Conservation (phyloP, 2,888 invertebrate genomes). For the Pseudanteris insignis region DNA sequence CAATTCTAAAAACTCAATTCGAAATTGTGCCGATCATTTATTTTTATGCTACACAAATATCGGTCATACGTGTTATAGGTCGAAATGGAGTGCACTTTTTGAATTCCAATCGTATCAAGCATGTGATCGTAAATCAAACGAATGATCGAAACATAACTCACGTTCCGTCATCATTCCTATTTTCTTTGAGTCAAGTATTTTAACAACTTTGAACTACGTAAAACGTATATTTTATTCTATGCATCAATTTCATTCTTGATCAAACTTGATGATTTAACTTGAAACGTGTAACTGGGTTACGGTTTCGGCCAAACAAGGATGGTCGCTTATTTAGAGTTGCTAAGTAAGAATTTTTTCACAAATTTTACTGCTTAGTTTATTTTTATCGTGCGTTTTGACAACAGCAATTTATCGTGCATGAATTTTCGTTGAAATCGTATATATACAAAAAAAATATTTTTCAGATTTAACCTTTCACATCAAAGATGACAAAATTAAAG, state of each 20-base stretch:
- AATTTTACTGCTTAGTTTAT: no score
- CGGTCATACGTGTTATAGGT: slow-evolving; percentile 44
- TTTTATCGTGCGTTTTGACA: no score
- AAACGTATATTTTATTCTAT: no score
- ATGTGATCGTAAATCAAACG: slow-evolving; percentile 28
- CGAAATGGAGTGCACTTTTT: slow-evolving; percentile 31
- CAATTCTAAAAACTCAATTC: no score
- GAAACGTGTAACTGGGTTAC: slow-evolving; percentile 46
- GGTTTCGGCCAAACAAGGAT: slow-evolving; percentile 43
- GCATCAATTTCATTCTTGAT: slow-evolving; percentile 22
- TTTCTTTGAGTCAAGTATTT: no score
- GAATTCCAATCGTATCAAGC: slow-evolving; percentile 44
- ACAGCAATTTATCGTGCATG: no score
- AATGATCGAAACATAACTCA: slow-evolving; percentile 31
- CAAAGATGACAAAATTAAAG: slow-evolving; percentile 49
- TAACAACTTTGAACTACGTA: no score
- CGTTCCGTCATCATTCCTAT: no score
- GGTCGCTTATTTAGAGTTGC: slow-evolving; percentile 39
- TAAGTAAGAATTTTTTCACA: neutral
- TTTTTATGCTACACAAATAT: slow-evolving; percentile 24
- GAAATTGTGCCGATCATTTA: no score
- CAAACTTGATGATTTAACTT: no score
- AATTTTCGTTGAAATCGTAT: no score
- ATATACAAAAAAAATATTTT: no score
- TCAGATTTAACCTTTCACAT: slow-evolving; percentile 29